Conservation (phyloP, 2,113 vertebrate genomes). For the Phainopepla nitens region DNA sequence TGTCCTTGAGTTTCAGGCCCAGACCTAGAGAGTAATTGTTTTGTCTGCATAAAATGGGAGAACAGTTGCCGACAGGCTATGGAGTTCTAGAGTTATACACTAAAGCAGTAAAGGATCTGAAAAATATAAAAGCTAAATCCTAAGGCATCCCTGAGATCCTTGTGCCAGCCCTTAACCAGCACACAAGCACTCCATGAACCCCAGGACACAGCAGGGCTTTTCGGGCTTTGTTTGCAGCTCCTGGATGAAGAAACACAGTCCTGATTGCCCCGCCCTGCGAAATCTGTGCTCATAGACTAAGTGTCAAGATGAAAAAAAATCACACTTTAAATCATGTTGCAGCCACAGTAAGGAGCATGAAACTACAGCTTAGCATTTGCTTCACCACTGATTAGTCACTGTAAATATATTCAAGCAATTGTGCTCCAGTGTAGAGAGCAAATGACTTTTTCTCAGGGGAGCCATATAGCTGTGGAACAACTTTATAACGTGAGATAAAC, state of each 20-base stretch:
- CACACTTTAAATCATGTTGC: background rate
- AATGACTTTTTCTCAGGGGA: slow-evolving; percentile 18
- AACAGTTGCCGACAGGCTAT: background rate
- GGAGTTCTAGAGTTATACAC: background rate
- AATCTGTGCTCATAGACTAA: slow-evolving; percentile 6
- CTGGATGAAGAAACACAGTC: background rate
- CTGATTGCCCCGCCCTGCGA: background rate
- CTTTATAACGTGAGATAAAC: slow-evolving; percentile 13
- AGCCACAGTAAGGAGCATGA: background rate
- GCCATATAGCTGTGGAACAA: background rate
- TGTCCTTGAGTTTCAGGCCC: background rate
- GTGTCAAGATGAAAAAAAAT: slow-evolving; percentile 34
- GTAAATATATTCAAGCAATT: slow-evolving; percentile 11
- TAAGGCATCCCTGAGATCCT: background rate
- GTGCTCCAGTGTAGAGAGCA: background rate
- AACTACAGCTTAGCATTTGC: slow-evolving; percentile 14
- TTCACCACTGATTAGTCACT: slow-evolving; percentile 44
- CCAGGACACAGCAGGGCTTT: background rate
- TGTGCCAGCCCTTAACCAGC: background rate
- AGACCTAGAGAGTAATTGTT: too few relatives aligned
- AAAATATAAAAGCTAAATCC: background rate
- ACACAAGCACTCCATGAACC: background rate
- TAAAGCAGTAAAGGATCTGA: background rate
- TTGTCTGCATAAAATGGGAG: background rate
- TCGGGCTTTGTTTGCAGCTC: background rate